Evolutionary conservation across 2,113 vertebrate species (phyloP).

Genomic region (Trogon surrucura): DNA sequence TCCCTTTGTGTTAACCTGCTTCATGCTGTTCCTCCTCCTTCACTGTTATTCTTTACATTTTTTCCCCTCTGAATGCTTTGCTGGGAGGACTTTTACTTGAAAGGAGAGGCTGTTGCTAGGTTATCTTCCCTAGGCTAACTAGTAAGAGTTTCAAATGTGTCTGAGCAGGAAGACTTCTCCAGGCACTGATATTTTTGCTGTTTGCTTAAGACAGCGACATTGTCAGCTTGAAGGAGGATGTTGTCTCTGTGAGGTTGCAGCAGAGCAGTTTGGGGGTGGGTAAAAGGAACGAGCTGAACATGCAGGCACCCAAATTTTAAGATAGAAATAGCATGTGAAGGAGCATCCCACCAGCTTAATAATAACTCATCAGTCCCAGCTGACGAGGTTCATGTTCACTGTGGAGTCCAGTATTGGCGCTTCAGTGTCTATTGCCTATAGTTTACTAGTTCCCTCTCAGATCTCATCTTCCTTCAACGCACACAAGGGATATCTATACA

Average conservation of each 20-base stretch:
- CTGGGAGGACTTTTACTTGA: not conserved
- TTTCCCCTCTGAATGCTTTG: not conserved
- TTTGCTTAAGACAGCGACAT: not conserved
- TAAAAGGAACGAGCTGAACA: not conserved
- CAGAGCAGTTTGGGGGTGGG: not conserved
- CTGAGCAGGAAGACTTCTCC: not conserved
- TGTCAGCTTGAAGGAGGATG: not conserved
- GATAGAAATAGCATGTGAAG: not conserved
- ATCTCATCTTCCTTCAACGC: not conserved
- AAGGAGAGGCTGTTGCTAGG: not conserved
- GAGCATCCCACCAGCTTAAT: not conserved
- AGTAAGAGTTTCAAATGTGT: not conserved
- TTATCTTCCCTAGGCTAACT: not conserved
- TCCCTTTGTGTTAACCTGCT: not conserved
- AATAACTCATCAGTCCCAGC: not conserved
- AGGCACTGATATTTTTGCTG: not conserved
- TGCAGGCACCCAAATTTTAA: not conserved
- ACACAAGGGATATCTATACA: not conserved
- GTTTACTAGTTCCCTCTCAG: not conserved
- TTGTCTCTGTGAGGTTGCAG: not conserved
- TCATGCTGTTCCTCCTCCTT: not conserved
- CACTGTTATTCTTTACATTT: not conserved
- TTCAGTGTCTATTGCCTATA: not conserved
- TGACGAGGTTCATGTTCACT: fast-evolving
- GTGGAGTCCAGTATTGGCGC: fast-evolving